These are phyloP conservation scores for Lepidochitona cinerea DNA, from an alignment of 2,888 invertebrate species.

Conservation along the genomic window DNA sequence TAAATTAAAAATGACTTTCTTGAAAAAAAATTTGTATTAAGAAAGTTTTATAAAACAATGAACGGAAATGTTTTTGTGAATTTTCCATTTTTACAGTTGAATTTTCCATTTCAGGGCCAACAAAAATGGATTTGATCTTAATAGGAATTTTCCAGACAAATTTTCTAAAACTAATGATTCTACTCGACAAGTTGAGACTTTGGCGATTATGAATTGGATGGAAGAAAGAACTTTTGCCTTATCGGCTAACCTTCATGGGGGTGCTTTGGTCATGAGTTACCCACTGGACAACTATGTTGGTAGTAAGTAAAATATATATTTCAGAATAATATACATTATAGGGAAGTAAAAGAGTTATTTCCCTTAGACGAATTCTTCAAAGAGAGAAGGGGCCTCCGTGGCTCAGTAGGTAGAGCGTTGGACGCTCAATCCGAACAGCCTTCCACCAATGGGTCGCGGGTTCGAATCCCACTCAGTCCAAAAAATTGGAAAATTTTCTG, in stretches of 20 bases:
- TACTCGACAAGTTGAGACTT: constrained; percentile 82
- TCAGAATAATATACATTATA: too few relatives aligned
- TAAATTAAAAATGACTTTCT: too few relatives aligned
- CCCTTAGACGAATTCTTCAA: too few relatives aligned
- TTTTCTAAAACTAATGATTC: constrained; percentile 84
- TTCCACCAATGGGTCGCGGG: too few relatives aligned
- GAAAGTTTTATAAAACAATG: not conserved
- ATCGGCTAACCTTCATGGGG: constrained; percentile 93
- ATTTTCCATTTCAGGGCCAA: constrained; percentile 45
- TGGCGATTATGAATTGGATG: constrained; percentile 94
- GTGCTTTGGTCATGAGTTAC: constrained; percentile 95
- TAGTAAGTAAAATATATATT: constrained; percentile 78
- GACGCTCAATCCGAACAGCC: too few relatives aligned
- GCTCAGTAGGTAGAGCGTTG: too few relatives aligned
- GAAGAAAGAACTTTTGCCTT: constrained; percentile 93
- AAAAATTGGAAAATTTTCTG: too few relatives aligned
- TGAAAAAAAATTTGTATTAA: not conserved
- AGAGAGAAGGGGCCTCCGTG: too few relatives aligned
- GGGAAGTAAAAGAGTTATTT: too few relatives aligned
- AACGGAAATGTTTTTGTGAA: not conserved
- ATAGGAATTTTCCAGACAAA: constrained; percentile 96
- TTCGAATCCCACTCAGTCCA: too few relatives aligned
- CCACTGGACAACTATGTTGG: constrained; percentile 86
- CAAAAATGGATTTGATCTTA: constrained; percentile 83
- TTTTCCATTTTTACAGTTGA: not conserved